These are phyloP conservation scores for Diprion similis DNA, from an alignment of 1,140 invertebrate species.

Conservation along the genomic window DNA sequence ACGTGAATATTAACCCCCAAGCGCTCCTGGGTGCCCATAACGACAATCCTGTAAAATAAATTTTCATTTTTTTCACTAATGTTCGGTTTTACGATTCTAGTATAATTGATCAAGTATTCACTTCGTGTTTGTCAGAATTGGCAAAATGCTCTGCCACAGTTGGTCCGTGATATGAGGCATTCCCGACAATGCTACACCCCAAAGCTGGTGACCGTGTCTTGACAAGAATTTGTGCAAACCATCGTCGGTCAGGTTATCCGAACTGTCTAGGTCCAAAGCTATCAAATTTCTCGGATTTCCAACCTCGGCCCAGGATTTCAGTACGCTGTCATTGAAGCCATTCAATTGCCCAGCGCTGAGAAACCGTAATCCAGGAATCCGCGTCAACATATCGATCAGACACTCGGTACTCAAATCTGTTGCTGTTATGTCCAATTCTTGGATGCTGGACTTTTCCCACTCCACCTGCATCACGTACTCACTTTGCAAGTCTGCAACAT, in stretches of 20 bases:
- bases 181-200: conserved; percentile 87
- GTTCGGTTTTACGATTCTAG: no score
- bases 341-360: conserved; percentile 95
- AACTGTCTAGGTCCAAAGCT: conserved; percentile 92
- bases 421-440: conserved; percentile 96
- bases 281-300: conserved; percentile 87
- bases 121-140: conserved; percentile 90
- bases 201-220: conserved; percentile 85
- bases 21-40: conserved; percentile 96
- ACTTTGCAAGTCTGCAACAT: conserved; percentile 78
- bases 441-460: conserved; percentile 95
- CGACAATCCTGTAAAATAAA: conserved; percentile 79
- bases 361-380: conserved; percentile 88
- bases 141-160: conserved; percentile 92
- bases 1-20: conserved; percentile 96
- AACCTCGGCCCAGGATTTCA: conserved; percentile 88
- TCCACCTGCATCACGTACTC: conserved; percentile 94
- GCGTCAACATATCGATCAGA: conserved; percentile 88
- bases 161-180: conserved; percentile 98
- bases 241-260: conserved; percentile 94
- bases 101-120: conserved; percentile 54
- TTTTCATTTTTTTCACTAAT: conserved; percentile 3
- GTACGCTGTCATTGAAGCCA: conserved; percentile 93
- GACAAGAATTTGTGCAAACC: conserved; percentile 90
- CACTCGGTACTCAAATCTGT: conserved; percentile 95